Conservation (phyloP, 2,888 invertebrate species). For the Coelinius sp. region DNA sequence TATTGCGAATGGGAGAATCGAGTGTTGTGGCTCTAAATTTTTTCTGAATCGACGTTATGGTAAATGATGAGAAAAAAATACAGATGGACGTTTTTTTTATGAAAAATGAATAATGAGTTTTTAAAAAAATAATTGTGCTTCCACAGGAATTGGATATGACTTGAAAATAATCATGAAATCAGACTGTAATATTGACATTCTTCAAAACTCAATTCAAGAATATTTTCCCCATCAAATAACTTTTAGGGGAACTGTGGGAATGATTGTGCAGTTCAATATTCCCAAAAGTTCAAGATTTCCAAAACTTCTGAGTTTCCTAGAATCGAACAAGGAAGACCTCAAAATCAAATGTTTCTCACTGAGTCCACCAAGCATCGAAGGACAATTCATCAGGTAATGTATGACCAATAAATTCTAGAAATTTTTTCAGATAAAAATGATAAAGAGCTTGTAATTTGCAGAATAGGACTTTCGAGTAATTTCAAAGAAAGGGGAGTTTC, state of each 20-base stretch:
- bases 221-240: constrained; percentile 43
- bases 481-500: constrained; percentile 41
- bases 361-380: constrained; percentile 47
- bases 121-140: too few species aligned
- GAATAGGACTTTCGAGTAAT: background rate
- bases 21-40: constrained; percentile 50
- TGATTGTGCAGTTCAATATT: constrained; percentile 46
- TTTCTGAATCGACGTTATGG: constrained; percentile 49
- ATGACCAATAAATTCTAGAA: background rate
- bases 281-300: constrained; percentile 50
- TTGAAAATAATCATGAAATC: constrained; percentile 25
- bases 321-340: constrained; percentile 39
- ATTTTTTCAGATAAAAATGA: background rate
- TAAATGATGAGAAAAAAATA: background rate
- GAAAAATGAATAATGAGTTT: too few species aligned
- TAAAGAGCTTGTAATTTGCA: background rate
- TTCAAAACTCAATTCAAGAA: constrained; percentile 20
- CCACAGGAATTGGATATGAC: constrained; percentile 33
- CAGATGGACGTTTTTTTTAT: too few species aligned
- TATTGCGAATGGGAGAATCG: constrained; percentile 47
- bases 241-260: constrained; percentile 43
- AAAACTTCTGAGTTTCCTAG: constrained; percentile 39
- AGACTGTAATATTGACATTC: constrained; percentile 23
- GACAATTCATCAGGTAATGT: constrained; percentile 48
- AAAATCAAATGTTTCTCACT: constrained; percentile 42